phyloP scores from a whole-genome alignment of 2,888 invertebrate species.

The Nymphalis c-album region DNA sequence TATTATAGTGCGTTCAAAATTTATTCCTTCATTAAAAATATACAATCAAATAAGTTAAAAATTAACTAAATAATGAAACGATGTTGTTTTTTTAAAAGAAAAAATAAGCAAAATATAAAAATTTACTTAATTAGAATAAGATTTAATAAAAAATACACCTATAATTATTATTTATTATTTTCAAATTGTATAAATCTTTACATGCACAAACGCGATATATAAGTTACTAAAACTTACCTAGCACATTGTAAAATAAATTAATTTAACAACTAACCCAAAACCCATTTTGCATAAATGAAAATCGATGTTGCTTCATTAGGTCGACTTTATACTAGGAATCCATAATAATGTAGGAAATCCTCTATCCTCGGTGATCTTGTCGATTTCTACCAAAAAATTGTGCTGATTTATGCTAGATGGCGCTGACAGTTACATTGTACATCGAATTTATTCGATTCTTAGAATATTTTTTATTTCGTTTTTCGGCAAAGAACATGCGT shows the following conservation, averaged over 20 bases:
- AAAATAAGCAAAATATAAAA: no score
- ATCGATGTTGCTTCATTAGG: conserved; percentile 60
- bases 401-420: conserved; percentile 22
- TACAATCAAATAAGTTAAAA: background rate
- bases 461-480: no score
- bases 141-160: no score
- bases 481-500: no score
- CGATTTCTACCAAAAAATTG: conserved; percentile 14
- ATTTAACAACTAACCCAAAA: background rate
- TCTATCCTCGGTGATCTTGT: background rate
- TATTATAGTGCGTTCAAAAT: no score
- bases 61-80: background rate
- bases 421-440: background rate
- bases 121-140: no score
- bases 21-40: no score
- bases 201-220: background rate
- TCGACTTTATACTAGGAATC: conserved; percentile 57
- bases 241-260: no score
- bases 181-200: no score
- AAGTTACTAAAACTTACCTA: background rate
- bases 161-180: no score
- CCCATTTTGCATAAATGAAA: conserved; percentile 12
- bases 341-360: conserved; percentile 39
- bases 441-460: no score
- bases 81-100: no score